Evolutionary conservation across 2,113 vertebrate genomes (phyloP).

Genomic region (Callopanchax toddi): DNA sequence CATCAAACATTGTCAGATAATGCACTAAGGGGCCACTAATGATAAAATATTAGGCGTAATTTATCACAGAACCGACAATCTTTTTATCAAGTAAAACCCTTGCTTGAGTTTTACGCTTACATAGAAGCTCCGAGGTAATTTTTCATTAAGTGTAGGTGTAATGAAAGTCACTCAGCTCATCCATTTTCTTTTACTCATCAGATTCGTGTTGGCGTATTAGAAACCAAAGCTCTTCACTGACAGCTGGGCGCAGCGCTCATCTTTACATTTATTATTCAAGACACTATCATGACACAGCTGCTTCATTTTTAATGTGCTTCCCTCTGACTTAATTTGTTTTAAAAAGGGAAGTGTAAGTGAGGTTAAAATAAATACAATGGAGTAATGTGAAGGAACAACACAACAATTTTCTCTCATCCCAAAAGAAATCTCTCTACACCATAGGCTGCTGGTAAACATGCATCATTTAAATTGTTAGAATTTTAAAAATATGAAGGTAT

Average conservation of each 20-base stretch:
- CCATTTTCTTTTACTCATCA: constrained; percentile 49
- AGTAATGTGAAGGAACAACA: too few species aligned
- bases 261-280: constrained; percentile 74
- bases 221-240: constrained; percentile 63
- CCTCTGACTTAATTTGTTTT: constrained; percentile 51
- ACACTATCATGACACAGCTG: constrained; percentile 58
- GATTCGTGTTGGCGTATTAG: constrained; percentile 35
- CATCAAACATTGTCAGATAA: background rate
- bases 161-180: constrained; percentile 33
- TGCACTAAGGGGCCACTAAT: background rate
- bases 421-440: too few species aligned
- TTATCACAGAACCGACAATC: constrained; percentile 3
- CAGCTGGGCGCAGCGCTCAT: constrained; percentile 64
- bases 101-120: constrained; percentile 18
- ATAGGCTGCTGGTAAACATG: too few species aligned
- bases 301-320: constrained; percentile 66
- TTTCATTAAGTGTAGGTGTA: constrained; percentile 32
- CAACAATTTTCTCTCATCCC: too few species aligned
- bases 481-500: too few species aligned
- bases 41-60: constrained; percentile 19
- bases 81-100: constrained; percentile 24
- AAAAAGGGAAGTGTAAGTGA: constrained; percentile 37
- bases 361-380: constrained; percentile 24
- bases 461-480: too few species aligned
- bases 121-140: constrained; percentile 41